A percentile compares a stretch with the other conserved stretches of the same genome.
These are phyloP conservation scores for Sebastes baramenuke DNA, from an alignment of 2,797 vertebrate genomes.

Conservation along the genomic window DNA sequence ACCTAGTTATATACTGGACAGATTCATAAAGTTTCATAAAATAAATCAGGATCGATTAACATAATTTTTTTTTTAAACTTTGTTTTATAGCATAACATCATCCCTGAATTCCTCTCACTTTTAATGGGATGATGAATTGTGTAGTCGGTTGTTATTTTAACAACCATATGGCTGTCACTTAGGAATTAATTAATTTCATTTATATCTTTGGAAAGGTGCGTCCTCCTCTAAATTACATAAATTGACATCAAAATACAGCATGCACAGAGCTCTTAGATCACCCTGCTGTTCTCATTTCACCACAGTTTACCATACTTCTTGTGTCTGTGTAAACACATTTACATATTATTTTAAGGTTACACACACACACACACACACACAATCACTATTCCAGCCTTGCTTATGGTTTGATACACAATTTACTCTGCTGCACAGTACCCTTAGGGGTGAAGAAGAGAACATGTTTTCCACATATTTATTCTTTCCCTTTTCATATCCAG, in stretches of 20 bases:
- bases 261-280: conserved; percentile 5
- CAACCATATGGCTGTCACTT: conserved; percentile 68
- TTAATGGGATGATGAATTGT: conserved; percentile 72
- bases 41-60: not conserved
- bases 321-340: conserved; percentile 26
- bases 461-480: conserved; percentile 19
- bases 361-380: not conserved
- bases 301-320: conserved; percentile 6
- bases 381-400: conserved; percentile 7
- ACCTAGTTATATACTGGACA: not conserved
- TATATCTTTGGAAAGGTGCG: conserved; percentile 43
- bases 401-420: conserved; percentile 20
- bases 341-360: conserved; percentile 23
- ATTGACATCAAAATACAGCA: conserved; percentile 21
- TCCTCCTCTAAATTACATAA: conserved; percentile 25
- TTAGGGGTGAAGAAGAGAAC: not conserved
- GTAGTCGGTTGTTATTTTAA: conserved; percentile 48
- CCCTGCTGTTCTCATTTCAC: conserved; percentile 27
- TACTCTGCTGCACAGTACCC: not conserved
- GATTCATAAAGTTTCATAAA: not conserved
- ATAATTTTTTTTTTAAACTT: conserved; percentile 11
- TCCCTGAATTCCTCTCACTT: conserved; percentile 24
- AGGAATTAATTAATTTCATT: conserved; percentile 65
- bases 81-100: conserved; percentile 44
- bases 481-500: conserved; percentile 15